Evolutionary conservation across 2,888 invertebrate species (phyloP), one percentile per base, ranked within the genome.

Genomic region (Drosophila ustulata): DNA sequence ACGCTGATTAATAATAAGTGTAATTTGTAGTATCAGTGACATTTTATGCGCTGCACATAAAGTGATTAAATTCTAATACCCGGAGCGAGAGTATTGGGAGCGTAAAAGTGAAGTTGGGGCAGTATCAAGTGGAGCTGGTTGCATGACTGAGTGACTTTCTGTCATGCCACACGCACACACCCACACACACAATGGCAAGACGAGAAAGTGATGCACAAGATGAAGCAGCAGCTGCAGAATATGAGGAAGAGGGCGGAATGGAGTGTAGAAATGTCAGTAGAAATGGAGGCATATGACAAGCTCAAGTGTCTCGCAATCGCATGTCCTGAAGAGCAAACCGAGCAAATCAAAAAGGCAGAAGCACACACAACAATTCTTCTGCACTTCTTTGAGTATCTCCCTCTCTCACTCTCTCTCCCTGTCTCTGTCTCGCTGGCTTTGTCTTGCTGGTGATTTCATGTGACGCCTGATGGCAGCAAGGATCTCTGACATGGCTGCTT

Each of bases 81-180:
- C 30, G 4, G 0, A 13, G 13, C 4, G 0, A 30, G 8, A 47
- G 47, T 13, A 47, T 13, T 13, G 30, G 13, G 18, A 13, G 13
- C 28, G 6, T 2, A 5, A 32, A 7, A 5, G n/a, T 41, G 25
- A 25, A 18, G 32, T 7, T 6, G 43, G 28, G 32, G 13, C 26
- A 43, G 66, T 70, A 79, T 77, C 77, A 82, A 81, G 80, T 73
- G 67, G 46, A 25, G 13, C 46, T 80, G 86, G 75, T 71, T 80
- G 88, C 71, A 73, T 85, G 87, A 87, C 80, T 80, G 88, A 87
- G 74, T 80, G 88, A 85, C 82, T 85, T 80, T 68, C 72, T 77
- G 79, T 77, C 79, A 74, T 70, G 63, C 74, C 74, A 68, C 63
- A 66, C 37, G 7, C 32, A 32, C 9, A 37, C 30, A 3, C 28